Evolutionary conservation across 1,140 invertebrate species (phyloP), one percentile per base, ranked within the genome.

Genomic region (Drosophila oshimai): DNA sequence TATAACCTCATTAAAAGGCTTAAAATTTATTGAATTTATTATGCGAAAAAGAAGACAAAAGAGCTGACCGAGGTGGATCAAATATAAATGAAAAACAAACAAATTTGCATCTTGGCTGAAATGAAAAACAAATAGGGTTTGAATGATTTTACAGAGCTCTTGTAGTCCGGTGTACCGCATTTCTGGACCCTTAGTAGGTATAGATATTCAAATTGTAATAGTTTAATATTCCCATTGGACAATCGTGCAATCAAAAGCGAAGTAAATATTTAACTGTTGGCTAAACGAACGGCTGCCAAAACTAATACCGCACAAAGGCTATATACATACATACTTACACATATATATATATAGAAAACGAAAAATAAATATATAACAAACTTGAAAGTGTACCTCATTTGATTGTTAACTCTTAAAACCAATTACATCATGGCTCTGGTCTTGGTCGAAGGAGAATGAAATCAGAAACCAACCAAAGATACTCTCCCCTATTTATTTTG

Each of bases 231-330:
- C 36, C 18, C 51, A 55, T 33, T 20, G 36, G 53, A 61, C 57
- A 61, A 61, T 61, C 55, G 22, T n/a, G 13, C 17, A n/a, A 29
- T 7, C 10, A 13, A 20, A 42, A n/a, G 24, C 12, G 12, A 62
- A 47, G 50, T 68, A 34, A 39, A 57, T 46, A 69, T 26, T 31
- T 45, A 70, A 65, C 45, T 34, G 22, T 26, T 68, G 50, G 64
- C 49, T 42, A 20, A 68, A 68, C 46, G 36, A 68, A 67, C 29
- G 67, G 49, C 62, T 54, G 64, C 64, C 46, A 68, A 68, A 70
- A 33, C 41, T 31, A 55, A 70, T 55, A 18, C 26, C 33, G 39
- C 41, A 46, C 41, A 33, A 55, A 10, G 29, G 22, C 33, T 33
- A 36, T 46, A 41, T 20, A 24, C 1, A 62, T 24, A 20, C 22